Conservation (phyloP, 2,888 invertebrate genomes). For the Ametastegia equiseti region DNA sequence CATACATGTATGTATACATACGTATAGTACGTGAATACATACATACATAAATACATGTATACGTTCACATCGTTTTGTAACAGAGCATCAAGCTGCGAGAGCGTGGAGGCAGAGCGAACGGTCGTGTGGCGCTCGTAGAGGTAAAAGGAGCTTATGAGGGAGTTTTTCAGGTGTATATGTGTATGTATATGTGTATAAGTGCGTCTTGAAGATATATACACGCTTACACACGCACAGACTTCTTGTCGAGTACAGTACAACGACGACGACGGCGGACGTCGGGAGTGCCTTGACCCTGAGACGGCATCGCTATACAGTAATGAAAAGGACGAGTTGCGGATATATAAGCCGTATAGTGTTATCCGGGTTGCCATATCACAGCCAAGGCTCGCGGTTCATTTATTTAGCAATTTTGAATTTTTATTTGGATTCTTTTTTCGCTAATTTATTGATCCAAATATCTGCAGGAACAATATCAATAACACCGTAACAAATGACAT, state of each 20-base stretch:
- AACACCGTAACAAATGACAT: no score
- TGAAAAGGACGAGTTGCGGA: conserved; percentile 52
- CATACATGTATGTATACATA: neutral
- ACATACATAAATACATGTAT: neutral
- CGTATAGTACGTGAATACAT: neutral
- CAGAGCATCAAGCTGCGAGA: neutral
- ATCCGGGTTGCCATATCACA: neutral
- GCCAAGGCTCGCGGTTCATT: no score
- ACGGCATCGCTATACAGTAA: conserved; percentile 48
- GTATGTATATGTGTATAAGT: neutral
- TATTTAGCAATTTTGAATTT: neutral
- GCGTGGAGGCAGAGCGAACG: neutral
- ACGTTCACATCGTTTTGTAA: conserved; percentile 12
- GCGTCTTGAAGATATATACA: neutral
- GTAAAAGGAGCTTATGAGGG: neutral
- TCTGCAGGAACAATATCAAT: no score
- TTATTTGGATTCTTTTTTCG: no score
- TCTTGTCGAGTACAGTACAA: neutral
- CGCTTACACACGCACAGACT: neutral
- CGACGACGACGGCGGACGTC: conserved; percentile 26
- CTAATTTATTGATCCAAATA: no score
- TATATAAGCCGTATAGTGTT: no score
- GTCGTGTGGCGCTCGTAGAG: neutral
- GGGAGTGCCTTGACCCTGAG: conserved; percentile 66
- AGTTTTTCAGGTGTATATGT: neutral